Evolutionary conservation across 2,797 vertebrate species (phyloP).

Genomic region (Chrysocyon brachyurus): DNA sequence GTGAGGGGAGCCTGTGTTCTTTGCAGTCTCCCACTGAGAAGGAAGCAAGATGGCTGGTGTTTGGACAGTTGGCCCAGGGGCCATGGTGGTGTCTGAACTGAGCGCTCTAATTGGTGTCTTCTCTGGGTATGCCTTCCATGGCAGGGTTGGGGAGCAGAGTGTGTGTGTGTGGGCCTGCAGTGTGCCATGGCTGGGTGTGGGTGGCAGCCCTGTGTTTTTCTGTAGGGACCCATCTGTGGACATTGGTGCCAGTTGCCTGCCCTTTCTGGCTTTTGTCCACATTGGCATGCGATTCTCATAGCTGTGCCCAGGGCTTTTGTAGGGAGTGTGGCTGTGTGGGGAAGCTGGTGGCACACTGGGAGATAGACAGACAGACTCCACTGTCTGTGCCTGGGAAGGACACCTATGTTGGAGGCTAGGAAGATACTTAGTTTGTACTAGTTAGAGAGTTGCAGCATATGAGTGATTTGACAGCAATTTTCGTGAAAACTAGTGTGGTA

Average conservation of each 20-base stretch:
- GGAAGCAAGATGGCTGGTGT: not conserved
- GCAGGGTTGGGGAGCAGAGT: not conserved
- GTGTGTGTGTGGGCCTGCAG: fast-evolving
- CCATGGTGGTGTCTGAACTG: not conserved
- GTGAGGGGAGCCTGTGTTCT: not conserved
- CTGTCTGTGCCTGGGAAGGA: not conserved
- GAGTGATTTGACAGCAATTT: not conserved
- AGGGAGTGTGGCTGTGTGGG: not conserved
- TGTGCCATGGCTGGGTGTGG: too few species aligned
- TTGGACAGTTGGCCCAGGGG: not conserved
- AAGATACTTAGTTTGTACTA: not conserved
- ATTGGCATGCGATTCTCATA: not conserved
- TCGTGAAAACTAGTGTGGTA: not conserved
- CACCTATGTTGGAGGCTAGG: not conserved
- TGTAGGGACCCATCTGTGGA: not conserved
- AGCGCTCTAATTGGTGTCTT: fast-evolving
- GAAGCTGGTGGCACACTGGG: not conserved
- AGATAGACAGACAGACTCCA: not conserved
- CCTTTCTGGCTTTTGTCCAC: not conserved
- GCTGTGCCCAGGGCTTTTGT: not conserved
- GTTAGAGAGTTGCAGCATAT: not conserved
- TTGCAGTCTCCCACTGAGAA: not conserved
- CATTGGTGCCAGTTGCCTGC: not conserved
- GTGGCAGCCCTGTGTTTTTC: not conserved
- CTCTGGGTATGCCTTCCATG: not conserved